Conservation (phyloP, 2,797 vertebrate genomes). For the Limnodromus scolopaceus region DNA sequence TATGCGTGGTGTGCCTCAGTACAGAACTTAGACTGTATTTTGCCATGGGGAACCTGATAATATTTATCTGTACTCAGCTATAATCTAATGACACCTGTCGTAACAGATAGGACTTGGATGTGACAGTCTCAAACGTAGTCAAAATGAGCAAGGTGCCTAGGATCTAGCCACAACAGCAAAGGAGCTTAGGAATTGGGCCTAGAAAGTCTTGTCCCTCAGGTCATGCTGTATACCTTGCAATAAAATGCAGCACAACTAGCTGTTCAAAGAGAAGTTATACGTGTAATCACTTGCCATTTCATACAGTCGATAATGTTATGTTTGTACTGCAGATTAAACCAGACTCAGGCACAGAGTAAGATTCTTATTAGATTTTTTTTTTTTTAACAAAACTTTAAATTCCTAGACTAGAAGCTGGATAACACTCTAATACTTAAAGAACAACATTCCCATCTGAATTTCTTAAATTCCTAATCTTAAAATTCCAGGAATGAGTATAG, state of each 20-base stretch:
- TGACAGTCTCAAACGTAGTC: neutral
- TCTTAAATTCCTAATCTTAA: neutral
- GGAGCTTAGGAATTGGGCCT: neutral
- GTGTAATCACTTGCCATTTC: neutral
- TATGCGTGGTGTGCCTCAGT: neutral
- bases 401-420: neutral
- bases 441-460: neutral
- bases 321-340: neutral
- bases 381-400: neutral
- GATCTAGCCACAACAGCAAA: neutral
- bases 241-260: neutral
- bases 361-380: neutral
- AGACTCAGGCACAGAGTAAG: neutral
- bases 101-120: neutral
- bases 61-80: neutral
- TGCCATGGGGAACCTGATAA: neutral
- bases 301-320: neutral
- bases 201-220: neutral
- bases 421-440: neutral
- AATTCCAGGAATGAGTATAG: neutral
- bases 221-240: neutral
- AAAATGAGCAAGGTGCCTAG: neutral
- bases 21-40: neutral
- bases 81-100: neutral
- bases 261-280: neutral